Evolutionary conservation across 2,888 invertebrate species (phyloP).

Genomic region (Phyllotreta striolata): DNA sequence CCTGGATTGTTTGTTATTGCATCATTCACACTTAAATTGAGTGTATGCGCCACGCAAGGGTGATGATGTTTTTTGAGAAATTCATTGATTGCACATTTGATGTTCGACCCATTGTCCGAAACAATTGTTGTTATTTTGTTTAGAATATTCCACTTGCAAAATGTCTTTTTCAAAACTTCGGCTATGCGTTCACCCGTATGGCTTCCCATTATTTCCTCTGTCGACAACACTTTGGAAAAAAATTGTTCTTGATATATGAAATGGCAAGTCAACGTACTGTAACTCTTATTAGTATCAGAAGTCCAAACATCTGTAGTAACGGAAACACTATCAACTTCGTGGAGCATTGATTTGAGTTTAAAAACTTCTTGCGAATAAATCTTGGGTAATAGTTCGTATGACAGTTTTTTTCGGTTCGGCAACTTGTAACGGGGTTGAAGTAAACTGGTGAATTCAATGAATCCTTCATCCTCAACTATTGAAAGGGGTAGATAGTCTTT

Average conservation of each 20-base stretch:
- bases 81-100: conserved; percentile 41
- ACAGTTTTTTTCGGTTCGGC: conserved; percentile 35
- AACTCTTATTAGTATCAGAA: conserved; percentile 45
- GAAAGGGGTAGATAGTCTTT: conserved; percentile 45
- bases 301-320: conserved; percentile 35
- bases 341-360: conserved; percentile 39
- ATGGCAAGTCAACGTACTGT: conserved; percentile 38
- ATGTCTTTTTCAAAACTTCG: conserved; percentile 26
- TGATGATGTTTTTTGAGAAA: conserved; percentile 41
- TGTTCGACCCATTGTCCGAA: conserved; percentile 43
- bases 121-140: conserved; percentile 42
- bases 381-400: conserved; percentile 34
- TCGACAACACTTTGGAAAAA: background rate
- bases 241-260: conserved; percentile 10
- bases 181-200: conserved; percentile 40
- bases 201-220: conserved; percentile 1
- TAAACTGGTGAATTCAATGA: conserved; percentile 41
- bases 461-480: conserved; percentile 48
- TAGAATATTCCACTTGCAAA: conserved; percentile 38
- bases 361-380: conserved; percentile 30
- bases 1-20: conserved; percentile 8
- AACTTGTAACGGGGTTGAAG: conserved; percentile 41
- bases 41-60: conserved; percentile 45
- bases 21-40: conserved; percentile 40
- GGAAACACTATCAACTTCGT: conserved; percentile 36